A percentile compares a stretch with the other conserved stretches of the same genome.
These are phyloP conservation scores for Drosophila bocqueti DNA, from an alignment of 1,140 invertebrate species.

Conservation along the genomic window DNA sequence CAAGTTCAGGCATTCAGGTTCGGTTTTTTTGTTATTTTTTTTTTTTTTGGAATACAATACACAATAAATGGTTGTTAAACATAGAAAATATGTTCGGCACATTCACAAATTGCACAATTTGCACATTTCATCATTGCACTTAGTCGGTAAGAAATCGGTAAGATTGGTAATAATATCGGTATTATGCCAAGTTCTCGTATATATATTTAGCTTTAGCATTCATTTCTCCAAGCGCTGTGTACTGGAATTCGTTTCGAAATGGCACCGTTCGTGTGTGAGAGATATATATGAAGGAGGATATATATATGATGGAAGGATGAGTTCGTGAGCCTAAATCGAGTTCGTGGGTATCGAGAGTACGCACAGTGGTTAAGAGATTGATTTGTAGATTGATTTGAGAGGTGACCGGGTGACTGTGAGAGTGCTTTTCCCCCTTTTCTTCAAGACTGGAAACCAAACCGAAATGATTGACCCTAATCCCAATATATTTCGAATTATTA, in stretches of 20 bases:
- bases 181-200: constrained; percentile 52
- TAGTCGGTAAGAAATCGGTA: constrained; percentile 63
- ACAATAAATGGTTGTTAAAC: constrained; percentile 78
- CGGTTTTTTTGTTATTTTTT: constrained; percentile 69
- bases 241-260: constrained; percentile 59
- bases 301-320: constrained; percentile 29
- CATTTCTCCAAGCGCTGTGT: constrained; percentile 75
- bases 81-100: constrained; percentile 68
- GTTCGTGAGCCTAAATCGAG: constrained; percentile 20
- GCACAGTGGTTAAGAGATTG: constrained; percentile 9
- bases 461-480: not conserved
- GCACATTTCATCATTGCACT: constrained; percentile 60
- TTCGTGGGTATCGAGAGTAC: constrained; percentile 7
- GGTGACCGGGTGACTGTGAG: constrained; percentile 1
- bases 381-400: not conserved
- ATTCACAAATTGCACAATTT: constrained; percentile 37
- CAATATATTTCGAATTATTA: not conserved
- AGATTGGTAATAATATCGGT: constrained; percentile 50
- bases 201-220: constrained; percentile 82
- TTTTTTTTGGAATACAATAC: constrained; percentile 73
- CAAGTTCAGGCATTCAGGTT: constrained; percentile 81
- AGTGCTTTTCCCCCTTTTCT: not conserved
- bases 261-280: constrained; percentile 38
- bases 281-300: constrained; percentile 15
- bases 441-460: no score